A percentile compares a stretch with the other conserved stretches of the same genome.
phyloP scores from a whole-genome alignment of 2,888 invertebrate genomes.

The Stomorhina lunata region DNA sequence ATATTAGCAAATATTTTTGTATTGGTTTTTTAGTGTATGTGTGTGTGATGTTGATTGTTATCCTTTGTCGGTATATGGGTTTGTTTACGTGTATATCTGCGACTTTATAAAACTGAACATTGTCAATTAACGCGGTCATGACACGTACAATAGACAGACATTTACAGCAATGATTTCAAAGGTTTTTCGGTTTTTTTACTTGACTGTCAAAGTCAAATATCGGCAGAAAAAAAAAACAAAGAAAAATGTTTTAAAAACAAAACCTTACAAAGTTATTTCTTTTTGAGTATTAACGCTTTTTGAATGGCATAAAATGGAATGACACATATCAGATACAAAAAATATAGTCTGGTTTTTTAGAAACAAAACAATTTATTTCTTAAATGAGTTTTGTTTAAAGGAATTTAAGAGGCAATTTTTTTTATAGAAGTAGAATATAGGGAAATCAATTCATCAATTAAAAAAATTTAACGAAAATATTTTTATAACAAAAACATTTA shows the following conservation, averaged over 20 bases:
- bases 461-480: too few species aligned
- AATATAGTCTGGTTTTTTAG: too few species aligned
- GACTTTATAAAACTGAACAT: neutral
- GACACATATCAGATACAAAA: too few species aligned
- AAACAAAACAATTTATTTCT: too few species aligned
- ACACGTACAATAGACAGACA: neutral
- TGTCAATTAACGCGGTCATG: slow-evolving; percentile 34
- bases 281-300: neutral
- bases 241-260: too few species aligned
- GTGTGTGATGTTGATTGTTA: neutral
- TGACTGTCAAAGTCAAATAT: neutral
- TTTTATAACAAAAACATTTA: too few species aligned
- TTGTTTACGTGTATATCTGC: neutral
- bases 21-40: neutral
- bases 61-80: neutral
- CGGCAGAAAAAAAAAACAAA: neutral
- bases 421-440: too few species aligned
- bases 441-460: too few species aligned
- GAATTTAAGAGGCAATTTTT: too few species aligned
- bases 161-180: slow-evolving; percentile 20
- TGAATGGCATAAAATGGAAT: too few species aligned
- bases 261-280: neutral
- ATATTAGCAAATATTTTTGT: neutral
- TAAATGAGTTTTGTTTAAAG: too few species aligned
- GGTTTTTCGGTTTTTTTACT: neutral